Evolutionary conservation across 1,140 invertebrate genomes (phyloP).

Genomic region (Pantala flavescens): DNA sequence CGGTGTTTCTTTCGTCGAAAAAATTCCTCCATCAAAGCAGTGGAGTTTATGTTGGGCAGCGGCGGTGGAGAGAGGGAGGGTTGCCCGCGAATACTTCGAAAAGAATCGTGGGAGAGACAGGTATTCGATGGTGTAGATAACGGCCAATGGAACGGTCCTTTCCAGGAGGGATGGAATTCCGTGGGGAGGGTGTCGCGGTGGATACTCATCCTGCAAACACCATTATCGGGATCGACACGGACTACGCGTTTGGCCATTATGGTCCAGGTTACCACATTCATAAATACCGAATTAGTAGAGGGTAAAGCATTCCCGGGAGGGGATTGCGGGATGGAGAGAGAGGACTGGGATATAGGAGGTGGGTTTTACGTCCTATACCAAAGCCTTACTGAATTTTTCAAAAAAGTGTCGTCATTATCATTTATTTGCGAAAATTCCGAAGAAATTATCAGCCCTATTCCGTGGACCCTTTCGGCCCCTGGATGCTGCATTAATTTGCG

Average conservation of each 20-base stretch:
- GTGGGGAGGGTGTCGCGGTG: neutral
- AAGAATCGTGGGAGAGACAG: neutral
- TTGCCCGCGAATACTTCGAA: neutral
- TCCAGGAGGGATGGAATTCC: neutral
- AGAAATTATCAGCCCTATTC: too few species aligned
- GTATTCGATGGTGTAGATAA: neutral
- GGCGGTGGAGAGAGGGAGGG: neutral
- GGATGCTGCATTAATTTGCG: too few species aligned
- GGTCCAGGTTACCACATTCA: neutral
- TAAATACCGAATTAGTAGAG: neutral
- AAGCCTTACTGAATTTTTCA: too few species aligned
- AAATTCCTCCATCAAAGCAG: neutral
- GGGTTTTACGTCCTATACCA: too few species aligned
- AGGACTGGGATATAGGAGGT: neutral
- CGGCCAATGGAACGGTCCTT: neutral
- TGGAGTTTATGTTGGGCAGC: neutral
- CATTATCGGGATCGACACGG: slow-evolving; percentile 3
- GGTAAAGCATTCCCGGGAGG: neutral
- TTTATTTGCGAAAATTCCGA: too few species aligned
- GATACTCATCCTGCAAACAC: neutral
- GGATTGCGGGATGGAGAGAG: neutral
- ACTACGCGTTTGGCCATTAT: neutral
- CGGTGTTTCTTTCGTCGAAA: neutral
- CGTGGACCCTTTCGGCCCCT: too few species aligned
- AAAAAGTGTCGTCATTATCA: too few species aligned